A percentile compares a stretch with the other conserved stretches of the same genome.
phyloP scores from a whole-genome alignment of 2,113 vertebrate genomes.

The Tachycineta bicolor region DNA sequence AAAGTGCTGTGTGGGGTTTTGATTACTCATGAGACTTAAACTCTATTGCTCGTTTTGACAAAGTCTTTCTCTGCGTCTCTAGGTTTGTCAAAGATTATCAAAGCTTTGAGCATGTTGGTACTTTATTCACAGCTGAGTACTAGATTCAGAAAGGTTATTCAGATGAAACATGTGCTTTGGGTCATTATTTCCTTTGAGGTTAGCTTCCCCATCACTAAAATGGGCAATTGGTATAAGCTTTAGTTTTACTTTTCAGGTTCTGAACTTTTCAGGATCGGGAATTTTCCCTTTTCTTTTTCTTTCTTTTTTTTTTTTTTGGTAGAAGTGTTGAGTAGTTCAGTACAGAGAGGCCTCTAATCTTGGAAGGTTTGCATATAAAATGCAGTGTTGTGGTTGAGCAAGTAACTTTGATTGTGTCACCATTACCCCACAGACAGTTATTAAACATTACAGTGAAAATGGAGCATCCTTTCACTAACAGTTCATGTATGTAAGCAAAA shows the following conservation, averaged over 20 bases:
- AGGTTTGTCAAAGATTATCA: not conserved
- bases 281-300: not conserved
- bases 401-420: not conserved
- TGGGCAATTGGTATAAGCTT: not conserved
- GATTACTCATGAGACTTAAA: not conserved
- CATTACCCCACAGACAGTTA: not conserved
- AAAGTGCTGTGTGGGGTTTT: not conserved
- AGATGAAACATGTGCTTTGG: not conserved
- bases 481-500: not conserved
- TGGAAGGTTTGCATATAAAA: not conserved
- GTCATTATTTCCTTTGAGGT: not conserved
- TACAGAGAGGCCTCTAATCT: not conserved
- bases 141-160: not conserved
- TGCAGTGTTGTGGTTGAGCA: not conserved
- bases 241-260: not conserved
- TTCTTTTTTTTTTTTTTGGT: not conserved
- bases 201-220: not conserved
- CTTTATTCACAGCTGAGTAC: not conserved
- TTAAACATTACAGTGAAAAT: not conserved
- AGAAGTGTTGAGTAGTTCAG: not conserved
- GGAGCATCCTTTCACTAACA: not conserved
- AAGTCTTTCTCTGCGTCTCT: not conserved
- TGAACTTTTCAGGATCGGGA: not conserved
- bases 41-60: not conserved
- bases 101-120: not conserved